Percentiles rank a stretch among this genome's conserved stretches.
Evolutionary conservation across 2,113 vertebrate species (phyloP).

Genomic region (Sander lucioperca): DNA sequence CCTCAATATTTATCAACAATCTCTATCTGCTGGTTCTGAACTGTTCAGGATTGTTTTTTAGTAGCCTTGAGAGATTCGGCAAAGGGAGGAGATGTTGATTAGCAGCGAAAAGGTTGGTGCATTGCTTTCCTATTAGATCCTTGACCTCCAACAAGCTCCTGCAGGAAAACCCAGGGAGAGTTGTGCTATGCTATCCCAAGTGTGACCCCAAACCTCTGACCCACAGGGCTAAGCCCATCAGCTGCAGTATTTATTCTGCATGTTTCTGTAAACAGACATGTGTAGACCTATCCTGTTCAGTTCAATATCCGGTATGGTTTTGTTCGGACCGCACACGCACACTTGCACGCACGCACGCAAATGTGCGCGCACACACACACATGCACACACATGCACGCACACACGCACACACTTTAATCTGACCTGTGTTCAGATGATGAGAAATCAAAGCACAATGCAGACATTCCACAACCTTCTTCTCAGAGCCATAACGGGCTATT

Average conservation of each 20-base stretch:
- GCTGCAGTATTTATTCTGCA: conserved; percentile 24
- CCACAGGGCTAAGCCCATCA: conserved; percentile 35
- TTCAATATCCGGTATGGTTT: conserved; percentile 12
- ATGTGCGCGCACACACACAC: too few relatives aligned
- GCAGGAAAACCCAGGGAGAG: conserved; percentile 5
- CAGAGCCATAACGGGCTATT: conserved; percentile 63
- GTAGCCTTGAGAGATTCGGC: background rate
- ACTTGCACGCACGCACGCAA: background rate
- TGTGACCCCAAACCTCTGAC: conserved; percentile 26
- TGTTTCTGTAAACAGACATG: background rate
- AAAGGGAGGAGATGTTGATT: background rate
- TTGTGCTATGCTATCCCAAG: background rate
- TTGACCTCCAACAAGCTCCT: conserved; percentile 9
- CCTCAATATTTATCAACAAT: background rate
- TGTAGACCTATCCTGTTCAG: background rate
- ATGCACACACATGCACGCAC: background rate
- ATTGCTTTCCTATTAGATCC: conserved; percentile 21
- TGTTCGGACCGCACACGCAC: conserved; percentile 3
- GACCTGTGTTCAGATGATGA: conserved; percentile 36
- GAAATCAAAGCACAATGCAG: conserved; percentile 51
- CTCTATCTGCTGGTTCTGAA: background rate
- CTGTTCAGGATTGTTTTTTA: background rate
- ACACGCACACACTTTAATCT: conserved; percentile 12
- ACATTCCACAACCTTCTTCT: conserved; percentile 65
- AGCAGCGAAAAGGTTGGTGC: background rate